Percentiles rank a stretch among this genome's conserved stretches.
phyloP scores from a whole-genome alignment of 2,888 invertebrate species.

The Eumacrocentrus americanus region DNA sequence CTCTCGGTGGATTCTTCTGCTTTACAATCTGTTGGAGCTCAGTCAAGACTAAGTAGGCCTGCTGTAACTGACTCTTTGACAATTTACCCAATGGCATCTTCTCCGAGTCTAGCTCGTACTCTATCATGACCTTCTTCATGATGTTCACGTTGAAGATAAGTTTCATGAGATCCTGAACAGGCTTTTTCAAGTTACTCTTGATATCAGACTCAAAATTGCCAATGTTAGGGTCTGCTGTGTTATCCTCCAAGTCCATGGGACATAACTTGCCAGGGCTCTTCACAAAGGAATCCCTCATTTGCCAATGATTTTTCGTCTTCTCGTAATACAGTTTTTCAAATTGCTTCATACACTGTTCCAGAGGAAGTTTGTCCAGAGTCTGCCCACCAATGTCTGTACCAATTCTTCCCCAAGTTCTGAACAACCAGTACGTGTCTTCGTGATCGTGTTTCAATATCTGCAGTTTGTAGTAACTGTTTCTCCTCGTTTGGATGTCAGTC shows the following conservation, averaged over 20 bases:
- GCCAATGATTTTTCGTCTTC: constrained; percentile 85
- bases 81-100: constrained; percentile 99
- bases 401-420: constrained; percentile 95
- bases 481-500: constrained; percentile 84
- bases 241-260: constrained; percentile 91
- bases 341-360: constrained; percentile 66
- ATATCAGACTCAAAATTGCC: constrained; percentile 63
- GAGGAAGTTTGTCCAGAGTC: constrained; percentile 66
- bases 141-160: constrained; percentile 88
- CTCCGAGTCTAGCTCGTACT: constrained; percentile 95
- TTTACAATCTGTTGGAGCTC: constrained; percentile 71
- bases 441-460: constrained; percentile 84
- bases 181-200: constrained; percentile 72
- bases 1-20: constrained; percentile 59
- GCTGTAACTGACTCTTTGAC: constrained; percentile 86
- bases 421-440: constrained; percentile 74
- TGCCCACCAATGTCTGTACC: constrained; percentile 89
- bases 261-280: constrained; percentile 77
- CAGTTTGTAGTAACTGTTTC: constrained; percentile 94
- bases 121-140: constrained; percentile 92
- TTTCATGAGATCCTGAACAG: constrained; percentile 83
- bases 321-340: constrained; percentile 75
- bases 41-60: constrained; percentile 81
- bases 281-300: constrained; percentile 69
- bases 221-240: constrained; percentile 64